Percentiles rank a stretch among this genome's conserved stretches.
Evolutionary conservation across 2,797 vertebrate species (phyloP).

Genomic region (Acanthurus tractus): DNA sequence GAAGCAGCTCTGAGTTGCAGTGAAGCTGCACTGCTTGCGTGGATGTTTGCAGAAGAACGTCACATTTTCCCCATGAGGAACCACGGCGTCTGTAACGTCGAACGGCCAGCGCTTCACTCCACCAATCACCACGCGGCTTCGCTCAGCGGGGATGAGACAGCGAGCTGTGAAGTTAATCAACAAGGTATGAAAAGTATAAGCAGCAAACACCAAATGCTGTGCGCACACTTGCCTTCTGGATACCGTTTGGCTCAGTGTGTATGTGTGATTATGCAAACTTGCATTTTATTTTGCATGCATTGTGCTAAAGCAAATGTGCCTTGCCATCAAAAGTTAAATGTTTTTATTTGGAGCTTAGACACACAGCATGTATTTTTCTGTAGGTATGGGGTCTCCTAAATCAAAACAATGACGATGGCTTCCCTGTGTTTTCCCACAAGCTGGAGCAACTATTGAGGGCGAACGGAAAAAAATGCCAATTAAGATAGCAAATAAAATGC

Average conservation of each 20-base stretch:
- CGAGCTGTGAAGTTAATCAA: conserved; percentile 74
- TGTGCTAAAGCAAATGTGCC: background rate
- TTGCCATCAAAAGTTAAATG: background rate
- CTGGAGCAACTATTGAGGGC: too few species aligned
- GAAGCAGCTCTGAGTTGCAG: conserved; percentile 78
- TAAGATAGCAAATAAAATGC: too few species aligned
- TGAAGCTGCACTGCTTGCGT: conserved; percentile 83
- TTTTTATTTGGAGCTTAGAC: background rate
- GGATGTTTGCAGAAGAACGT: conserved; percentile 88
- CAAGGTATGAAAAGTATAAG: conserved; percentile 1
- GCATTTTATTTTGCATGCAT: background rate
- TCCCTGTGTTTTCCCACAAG: too few species aligned
- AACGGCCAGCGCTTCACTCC: conserved; percentile 88
- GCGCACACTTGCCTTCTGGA: background rate
- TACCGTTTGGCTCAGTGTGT: too few species aligned
- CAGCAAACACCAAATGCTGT: background rate
- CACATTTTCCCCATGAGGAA: conserved; percentile 86
- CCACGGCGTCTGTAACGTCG: conserved; percentile 84
- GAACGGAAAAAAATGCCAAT: too few species aligned
- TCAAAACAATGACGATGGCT: too few species aligned
- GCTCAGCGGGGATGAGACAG: conserved; percentile 85
- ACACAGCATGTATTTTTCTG: too few species aligned
- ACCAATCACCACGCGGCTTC: conserved; percentile 85
- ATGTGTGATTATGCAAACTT: background rate
- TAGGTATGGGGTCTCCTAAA: too few species aligned